A percentile compares a stretch with the other conserved stretches of the same genome.
Evolutionary conservation across 2,888 invertebrate species (phyloP).

Genomic region (Ptychoptera contaminata): DNA sequence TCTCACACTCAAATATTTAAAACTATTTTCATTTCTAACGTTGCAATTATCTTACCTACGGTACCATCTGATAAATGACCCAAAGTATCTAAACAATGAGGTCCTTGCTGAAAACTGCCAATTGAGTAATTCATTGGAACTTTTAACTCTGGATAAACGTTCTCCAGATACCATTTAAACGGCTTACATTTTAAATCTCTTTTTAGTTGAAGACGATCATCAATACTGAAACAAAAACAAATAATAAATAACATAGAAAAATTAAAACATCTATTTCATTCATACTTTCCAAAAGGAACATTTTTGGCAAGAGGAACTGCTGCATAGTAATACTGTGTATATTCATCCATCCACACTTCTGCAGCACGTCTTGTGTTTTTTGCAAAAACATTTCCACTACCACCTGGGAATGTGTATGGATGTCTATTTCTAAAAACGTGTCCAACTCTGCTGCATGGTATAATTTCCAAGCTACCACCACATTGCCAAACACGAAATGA

Average conservation of each 20-base stretch:
- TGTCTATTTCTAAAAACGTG: slow-evolving; percentile 92
- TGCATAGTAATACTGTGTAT: slow-evolving; percentile 88
- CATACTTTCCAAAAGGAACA: slow-evolving; percentile 76
- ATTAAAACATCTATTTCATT: slow-evolving; percentile 8
- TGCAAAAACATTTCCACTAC: slow-evolving; percentile 93
- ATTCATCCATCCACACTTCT: slow-evolving; percentile 99
- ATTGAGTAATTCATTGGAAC: slow-evolving; percentile 44
- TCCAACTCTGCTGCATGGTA: slow-evolving; percentile 92
- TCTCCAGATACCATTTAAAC: slow-evolving; percentile 86
- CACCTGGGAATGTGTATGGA: slow-evolving; percentile 96
- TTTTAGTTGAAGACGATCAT: slow-evolving; percentile 65
- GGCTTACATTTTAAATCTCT: slow-evolving; percentile 77
- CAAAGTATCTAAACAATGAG: slow-evolving; percentile 84
- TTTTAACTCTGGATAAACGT: slow-evolving; percentile 81
- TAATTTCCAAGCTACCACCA: slow-evolving; percentile 90
- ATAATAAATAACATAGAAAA: too few species aligned
- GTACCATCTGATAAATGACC: slow-evolving; percentile 76
- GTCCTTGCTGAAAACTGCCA: slow-evolving; percentile 60
- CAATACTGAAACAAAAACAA: slow-evolving; percentile 50
- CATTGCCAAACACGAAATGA: slow-evolving; percentile 84
- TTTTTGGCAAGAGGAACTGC: slow-evolving; percentile 85
- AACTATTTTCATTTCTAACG: not conserved
- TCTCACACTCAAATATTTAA: not conserved
- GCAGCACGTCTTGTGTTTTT: slow-evolving; percentile 92
- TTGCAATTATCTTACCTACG: slow-evolving; percentile 39